Evolutionary conservation across 2,888 invertebrate genomes (phyloP).

Genomic region (Sericinus montela): DNA sequence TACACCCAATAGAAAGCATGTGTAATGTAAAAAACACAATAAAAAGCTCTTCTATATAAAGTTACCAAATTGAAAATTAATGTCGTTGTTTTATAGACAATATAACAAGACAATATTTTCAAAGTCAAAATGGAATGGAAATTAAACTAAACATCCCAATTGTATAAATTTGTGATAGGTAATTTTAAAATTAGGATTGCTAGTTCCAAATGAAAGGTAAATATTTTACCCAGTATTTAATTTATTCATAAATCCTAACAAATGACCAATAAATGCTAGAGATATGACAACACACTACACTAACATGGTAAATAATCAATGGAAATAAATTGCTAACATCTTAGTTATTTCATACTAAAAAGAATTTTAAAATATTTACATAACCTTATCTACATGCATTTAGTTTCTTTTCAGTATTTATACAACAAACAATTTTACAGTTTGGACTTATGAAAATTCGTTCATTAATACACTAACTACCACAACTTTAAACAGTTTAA

Average conservation of each 20-base stretch:
- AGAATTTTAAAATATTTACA: conserved; percentile 8
- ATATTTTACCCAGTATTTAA: conserved; percentile 2
- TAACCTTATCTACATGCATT: conserved; percentile 9
- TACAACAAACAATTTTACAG: conserved; percentile 4
- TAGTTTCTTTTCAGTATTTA: not conserved
- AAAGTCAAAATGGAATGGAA: no score
- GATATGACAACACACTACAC: conserved; percentile 15
- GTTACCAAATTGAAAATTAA: no score
- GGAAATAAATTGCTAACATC: not conserved
- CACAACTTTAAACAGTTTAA: not conserved
- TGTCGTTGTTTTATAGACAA: no score
- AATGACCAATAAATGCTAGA: conserved; percentile 4
- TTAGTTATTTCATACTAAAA: not conserved
- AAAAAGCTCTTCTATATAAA: no score
- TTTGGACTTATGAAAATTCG: not conserved
- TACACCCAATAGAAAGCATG: conserved; percentile 58
- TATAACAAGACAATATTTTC: no score
- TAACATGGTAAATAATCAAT: conserved; percentile 8
- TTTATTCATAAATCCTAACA: conserved; percentile 11
- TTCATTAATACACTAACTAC: conserved; percentile 5
- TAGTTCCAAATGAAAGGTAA: conserved; percentile 5
- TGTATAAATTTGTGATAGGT: no score
- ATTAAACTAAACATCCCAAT: no score
- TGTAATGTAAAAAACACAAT: no score
- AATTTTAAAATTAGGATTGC: not conserved